Base-by-base conservation (phyloP, 1,140 invertebrate species). In the Meteorus sp. region DNA sequence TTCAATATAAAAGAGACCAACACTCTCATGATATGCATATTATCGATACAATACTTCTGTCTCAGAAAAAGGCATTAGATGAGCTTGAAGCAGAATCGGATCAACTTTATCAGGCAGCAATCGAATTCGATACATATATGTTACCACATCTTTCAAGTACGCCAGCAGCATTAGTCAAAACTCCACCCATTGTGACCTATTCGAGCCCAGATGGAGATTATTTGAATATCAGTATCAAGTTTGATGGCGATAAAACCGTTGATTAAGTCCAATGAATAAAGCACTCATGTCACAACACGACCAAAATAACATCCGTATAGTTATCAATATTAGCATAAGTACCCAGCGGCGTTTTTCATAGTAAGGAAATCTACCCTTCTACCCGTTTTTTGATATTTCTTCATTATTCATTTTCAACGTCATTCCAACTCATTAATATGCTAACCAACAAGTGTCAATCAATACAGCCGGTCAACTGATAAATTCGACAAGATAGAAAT, bases 191-290 rank as follows among this genome's bases (percentile, higher is more conserved):
- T 48, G 80, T 88, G 65, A 81, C 86, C 61, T 96, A 93, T 73
- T 81, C 84, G 1, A 81, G 82, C 55, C 88, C 89, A 0, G 93
- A 96, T 80, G 94, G 94, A 17, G 91, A 94, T 68, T 94, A 93
- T 69, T 73, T 84, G n/a, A 88, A 94, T 70, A 80, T 89, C 17
- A 87, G 91, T 0, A 90, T 85, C 77, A 90, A 90, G 72, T 95
- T 59, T 35, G 63, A 64, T 0, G 75, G 70, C 50, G 73, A 77
- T 61, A 53, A 57, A 60, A 15, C 65, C 20, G 7, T 39, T 5
- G 8, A 11, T 31, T 57, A 17, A 20, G 25, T 56, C 8, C 35
- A 39, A 15, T 39, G 3, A 13, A n/a, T 39, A 13, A n/a, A n/a
- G 8, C 8, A 15, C 13, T 39, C 15, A 13, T 39, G 15, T n/a